Evolutionary conservation across 2,797 vertebrate genomes (phyloP).

Genomic region (Etheostoma nigrum): DNA sequence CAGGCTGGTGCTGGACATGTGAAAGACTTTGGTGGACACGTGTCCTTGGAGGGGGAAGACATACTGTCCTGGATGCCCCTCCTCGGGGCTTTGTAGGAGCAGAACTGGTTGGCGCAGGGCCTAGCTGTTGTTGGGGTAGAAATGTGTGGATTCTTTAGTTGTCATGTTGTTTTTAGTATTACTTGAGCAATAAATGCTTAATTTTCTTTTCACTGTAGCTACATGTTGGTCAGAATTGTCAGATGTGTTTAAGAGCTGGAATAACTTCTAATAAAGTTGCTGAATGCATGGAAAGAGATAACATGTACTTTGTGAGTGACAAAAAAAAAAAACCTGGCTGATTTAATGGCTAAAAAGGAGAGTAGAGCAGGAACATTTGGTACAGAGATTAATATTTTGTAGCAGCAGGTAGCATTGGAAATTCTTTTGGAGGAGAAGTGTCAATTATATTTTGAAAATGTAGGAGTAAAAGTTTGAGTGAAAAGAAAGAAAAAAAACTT

Average conservation of each 20-base stretch:
- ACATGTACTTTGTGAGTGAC: constrained; percentile 2
- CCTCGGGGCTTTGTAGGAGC: background rate
- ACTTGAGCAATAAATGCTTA: too few relatives aligned
- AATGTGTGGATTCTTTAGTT: background rate
- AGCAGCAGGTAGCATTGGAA: background rate
- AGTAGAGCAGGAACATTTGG: background rate
- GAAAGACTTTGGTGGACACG: background rate
- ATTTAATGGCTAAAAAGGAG: background rate
- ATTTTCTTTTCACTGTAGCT: background rate
- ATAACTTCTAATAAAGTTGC: background rate
- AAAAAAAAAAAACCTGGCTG: background rate
- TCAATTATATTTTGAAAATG: background rate
- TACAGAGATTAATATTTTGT: background rate
- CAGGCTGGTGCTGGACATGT: background rate
- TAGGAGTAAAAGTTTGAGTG: background rate
- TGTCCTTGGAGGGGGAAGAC: background rate
- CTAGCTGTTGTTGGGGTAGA: background rate
- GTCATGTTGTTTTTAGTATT: background rate
- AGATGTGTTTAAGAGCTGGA: background rate
- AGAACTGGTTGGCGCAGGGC: background rate
- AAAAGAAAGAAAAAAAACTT: background rate
- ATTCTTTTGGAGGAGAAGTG: background rate
- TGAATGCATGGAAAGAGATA: constrained; percentile 1
- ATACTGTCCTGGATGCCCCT: background rate
- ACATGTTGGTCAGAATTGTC: background rate